Evolutionary conservation across 2,888 invertebrate species (phyloP).

Genomic region (Sesamia inferens): DNA sequence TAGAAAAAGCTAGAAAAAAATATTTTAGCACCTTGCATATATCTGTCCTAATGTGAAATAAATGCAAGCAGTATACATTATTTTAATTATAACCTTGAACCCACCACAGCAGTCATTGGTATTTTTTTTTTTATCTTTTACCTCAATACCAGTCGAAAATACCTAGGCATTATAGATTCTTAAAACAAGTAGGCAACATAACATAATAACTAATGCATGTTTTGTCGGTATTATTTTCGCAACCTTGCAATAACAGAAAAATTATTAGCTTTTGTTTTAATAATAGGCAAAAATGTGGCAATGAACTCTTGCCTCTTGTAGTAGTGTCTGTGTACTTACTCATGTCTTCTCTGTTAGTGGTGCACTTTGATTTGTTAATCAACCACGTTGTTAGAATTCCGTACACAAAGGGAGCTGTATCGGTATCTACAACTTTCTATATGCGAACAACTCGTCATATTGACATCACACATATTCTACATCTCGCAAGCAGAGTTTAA

Average conservation of each 20-base stretch:
- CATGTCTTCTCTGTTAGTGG: too few relatives aligned
- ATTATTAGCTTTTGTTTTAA: not conserved
- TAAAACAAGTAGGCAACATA: conserved; percentile 7
- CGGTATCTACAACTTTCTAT: too few relatives aligned
- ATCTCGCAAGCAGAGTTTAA: too few relatives aligned
- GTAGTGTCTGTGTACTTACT: too few relatives aligned
- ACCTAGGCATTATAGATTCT: not conserved
- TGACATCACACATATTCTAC: too few relatives aligned
- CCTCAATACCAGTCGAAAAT: conserved; percentile 2
- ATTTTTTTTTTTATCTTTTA: not conserved
- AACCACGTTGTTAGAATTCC: not conserved
- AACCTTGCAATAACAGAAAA: not conserved
- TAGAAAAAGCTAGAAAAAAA: too few relatives aligned
- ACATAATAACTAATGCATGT: too few relatives aligned
- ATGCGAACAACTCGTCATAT: too few relatives aligned
- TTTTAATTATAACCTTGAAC: not conserved
- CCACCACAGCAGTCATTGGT: too few relatives aligned
- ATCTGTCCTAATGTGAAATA: too few relatives aligned
- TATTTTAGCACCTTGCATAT: too few relatives aligned
- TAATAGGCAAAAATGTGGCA: not conserved
- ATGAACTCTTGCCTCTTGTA: too few relatives aligned
- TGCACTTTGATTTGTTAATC: not conserved
- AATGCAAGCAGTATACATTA: not conserved
- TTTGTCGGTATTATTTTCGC: not conserved
- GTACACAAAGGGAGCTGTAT: not conserved